These are phyloP conservation scores for Frankliniella intonsa DNA, from an alignment of 2,888 invertebrate species.

Conservation along the genomic window DNA sequence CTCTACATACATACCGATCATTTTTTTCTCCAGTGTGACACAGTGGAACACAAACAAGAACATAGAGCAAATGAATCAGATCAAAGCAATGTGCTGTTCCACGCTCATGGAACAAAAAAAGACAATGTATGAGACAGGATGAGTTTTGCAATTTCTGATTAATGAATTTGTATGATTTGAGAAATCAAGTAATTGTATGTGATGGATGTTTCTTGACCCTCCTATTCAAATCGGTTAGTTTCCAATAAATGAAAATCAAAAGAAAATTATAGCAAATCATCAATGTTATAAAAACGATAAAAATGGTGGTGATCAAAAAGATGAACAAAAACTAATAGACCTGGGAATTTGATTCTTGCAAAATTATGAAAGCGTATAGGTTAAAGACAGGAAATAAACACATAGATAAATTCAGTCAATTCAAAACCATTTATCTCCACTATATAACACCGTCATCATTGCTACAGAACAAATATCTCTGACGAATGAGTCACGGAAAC, in stretches of 20 bases:
- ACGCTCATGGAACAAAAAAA: neutral
- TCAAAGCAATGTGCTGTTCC: conserved; percentile 13
- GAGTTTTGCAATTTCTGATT: neutral
- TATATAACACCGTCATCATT: neutral
- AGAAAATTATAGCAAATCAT: too few relatives aligned
- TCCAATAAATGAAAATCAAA: too few relatives aligned
- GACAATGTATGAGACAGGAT: neutral
- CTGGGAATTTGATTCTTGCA: conserved; percentile 3
- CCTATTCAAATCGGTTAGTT: too few relatives aligned
- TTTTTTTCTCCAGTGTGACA: conserved; percentile 27
- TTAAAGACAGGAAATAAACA: conserved; percentile 5
- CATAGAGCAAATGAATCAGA: conserved; percentile 23
- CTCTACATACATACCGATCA: conserved; percentile 13
- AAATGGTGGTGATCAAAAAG: neutral
- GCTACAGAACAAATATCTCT: conserved; percentile 16
- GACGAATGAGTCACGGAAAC: neutral
- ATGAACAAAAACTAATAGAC: neutral
- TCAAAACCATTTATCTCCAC: conserved; percentile 2
- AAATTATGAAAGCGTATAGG: neutral
- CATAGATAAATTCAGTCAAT: conserved; percentile 25
- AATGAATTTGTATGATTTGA: neutral
- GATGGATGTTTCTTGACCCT: neutral
- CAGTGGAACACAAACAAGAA: conserved; percentile 26
- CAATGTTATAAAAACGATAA: neutral
- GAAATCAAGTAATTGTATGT: neutral